Conservation (phyloP, 1,140 invertebrate species). For the Eueides isabella region DNA sequence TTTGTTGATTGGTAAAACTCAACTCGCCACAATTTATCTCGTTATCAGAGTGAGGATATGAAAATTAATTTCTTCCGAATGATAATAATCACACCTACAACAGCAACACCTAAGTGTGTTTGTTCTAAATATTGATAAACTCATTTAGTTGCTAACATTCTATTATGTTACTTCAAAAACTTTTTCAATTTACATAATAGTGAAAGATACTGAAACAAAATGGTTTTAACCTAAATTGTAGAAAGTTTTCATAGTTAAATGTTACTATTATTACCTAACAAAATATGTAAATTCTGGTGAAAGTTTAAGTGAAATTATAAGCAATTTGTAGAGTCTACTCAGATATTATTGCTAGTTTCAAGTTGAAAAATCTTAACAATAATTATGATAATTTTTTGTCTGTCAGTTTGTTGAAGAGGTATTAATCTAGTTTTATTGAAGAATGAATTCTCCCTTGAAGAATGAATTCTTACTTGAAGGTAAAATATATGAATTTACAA, state of each 20-base stretch:
- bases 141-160: neutral
- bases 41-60: too few species aligned
- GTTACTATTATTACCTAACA: neutral
- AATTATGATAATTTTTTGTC: neutral
- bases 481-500: too few species aligned
- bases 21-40: too few species aligned
- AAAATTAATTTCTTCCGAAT: too few species aligned
- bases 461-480: too few species aligned
- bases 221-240: neutral
- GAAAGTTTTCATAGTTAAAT: neutral
- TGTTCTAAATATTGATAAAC: neutral
- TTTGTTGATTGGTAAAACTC: too few species aligned
- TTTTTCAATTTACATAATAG: constrained; percentile 7
- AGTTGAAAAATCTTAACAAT: neutral
- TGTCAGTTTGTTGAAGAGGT: too few species aligned
- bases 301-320: neutral
- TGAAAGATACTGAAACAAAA: constrained; percentile 1
- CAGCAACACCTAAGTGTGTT: neutral
- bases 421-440: too few species aligned
- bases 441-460: too few species aligned
- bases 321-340: neutral
- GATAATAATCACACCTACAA: too few species aligned
- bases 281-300: neutral
- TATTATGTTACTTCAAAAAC: neutral
- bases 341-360: neutral